These are phyloP conservation scores for Dolomedes plantarius DNA, from an alignment of 2,888 invertebrate species.

Conservation along the genomic window DNA sequence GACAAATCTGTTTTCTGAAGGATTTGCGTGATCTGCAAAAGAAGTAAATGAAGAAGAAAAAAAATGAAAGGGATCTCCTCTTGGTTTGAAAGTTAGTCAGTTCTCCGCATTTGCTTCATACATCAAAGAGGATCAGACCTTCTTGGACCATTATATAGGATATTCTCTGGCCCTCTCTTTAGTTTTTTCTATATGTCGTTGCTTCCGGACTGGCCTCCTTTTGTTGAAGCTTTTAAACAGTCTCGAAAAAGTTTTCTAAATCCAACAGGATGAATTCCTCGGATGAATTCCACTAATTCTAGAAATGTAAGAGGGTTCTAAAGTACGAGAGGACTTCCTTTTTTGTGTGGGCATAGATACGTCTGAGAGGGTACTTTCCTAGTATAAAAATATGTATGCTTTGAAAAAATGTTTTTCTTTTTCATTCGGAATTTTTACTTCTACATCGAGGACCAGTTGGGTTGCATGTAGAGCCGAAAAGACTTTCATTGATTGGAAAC, in stretches of 20 bases:
- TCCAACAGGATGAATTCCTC: not conserved
- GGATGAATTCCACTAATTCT: not conserved
- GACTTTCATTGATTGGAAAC: no score
- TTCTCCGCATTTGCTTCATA: slow-evolving; percentile 28
- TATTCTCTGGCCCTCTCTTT: slow-evolving; percentile 14
- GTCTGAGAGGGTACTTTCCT: no score
- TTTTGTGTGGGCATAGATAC: no score
- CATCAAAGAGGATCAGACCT: slow-evolving; percentile 58
- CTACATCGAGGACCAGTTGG: no score
- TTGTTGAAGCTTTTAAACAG: not conserved
- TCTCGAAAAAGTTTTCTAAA: slow-evolving; percentile 13
- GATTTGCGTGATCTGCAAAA: not conserved
- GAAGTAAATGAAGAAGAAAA: slow-evolving; percentile 37
- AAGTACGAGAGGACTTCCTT: not conserved
- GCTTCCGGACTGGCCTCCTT: not conserved
- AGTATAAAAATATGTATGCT: no score
- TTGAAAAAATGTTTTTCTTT: no score
- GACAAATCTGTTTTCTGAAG: slow-evolving; percentile 38
- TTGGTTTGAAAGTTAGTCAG: slow-evolving; percentile 24
- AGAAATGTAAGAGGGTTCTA: not conserved
- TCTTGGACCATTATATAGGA: slow-evolving; percentile 40
- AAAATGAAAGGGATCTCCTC: slow-evolving; percentile 7
- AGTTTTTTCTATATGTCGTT: slow-evolving; percentile 18
- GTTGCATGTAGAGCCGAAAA: no score
- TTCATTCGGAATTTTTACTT: no score